Conservation (phyloP, 2,888 invertebrate species). For the Thymelicus sylvestris region DNA sequence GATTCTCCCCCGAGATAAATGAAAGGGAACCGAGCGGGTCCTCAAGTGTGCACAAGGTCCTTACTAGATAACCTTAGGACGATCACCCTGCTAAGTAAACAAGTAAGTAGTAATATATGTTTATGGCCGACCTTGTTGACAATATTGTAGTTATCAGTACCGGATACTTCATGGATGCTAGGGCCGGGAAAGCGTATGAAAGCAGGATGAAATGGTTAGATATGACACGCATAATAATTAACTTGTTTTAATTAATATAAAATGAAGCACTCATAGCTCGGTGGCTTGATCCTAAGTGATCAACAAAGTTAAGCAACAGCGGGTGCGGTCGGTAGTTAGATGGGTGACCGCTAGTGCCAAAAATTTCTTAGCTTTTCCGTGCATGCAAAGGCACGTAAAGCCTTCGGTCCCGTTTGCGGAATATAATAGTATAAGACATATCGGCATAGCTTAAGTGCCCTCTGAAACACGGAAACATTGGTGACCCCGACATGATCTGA, state of each 20-base stretch:
- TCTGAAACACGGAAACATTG: no score
- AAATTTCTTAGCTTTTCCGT: no score
- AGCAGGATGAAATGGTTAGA: neutral
- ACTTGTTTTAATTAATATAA: neutral
- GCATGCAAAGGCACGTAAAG: no score
- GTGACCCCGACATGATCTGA: no score
- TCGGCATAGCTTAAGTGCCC: no score
- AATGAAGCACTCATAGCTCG: no score
- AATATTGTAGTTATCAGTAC: slow-evolving; percentile 14
- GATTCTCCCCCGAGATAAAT: neutral
- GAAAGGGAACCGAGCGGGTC: slow-evolving; percentile 1
- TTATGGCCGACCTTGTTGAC: slow-evolving; percentile 34
- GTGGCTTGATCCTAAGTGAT: no score
- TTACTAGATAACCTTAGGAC: slow-evolving; percentile 34
- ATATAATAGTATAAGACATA: no score
- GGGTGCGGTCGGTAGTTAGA: no score
- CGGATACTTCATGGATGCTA: slow-evolving; percentile 6
- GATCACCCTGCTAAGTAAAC: slow-evolving; percentile 25
- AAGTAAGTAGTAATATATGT: slow-evolving; percentile 22
- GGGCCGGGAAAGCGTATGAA: slow-evolving; percentile 2
- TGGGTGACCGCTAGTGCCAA: no score
- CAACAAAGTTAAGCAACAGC: no score
- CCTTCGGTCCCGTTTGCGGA: no score
- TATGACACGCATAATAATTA: neutral
- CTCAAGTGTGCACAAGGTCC: slow-evolving; percentile 22